A percentile compares a stretch with the other conserved stretches of the same genome.
Conservation (phyloP, 1,140 invertebrate genomes). For the Schlechtendalia chinensis region DNA sequence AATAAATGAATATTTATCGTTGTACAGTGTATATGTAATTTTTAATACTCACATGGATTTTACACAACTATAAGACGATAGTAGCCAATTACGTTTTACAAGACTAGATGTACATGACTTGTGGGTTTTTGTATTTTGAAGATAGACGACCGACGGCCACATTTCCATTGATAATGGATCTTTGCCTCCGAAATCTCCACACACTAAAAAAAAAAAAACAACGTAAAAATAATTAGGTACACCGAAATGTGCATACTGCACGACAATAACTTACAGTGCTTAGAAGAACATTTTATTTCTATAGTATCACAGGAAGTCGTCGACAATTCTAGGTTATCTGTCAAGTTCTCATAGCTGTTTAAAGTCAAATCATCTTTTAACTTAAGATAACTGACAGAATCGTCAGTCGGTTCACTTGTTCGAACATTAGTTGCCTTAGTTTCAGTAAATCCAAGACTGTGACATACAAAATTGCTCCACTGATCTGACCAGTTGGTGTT, state of each 20-base stretch:
- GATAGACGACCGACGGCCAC: conserved; percentile 62
- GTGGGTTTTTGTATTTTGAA: conserved; percentile 60
- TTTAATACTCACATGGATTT: conserved; percentile 56
- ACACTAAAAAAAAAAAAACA: conserved; percentile 47
- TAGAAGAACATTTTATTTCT: conserved; percentile 58
- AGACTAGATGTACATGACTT: conserved; percentile 63
- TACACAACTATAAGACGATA: conserved; percentile 64
- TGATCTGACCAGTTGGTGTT: conserved; percentile 60
- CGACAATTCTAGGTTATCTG: conserved; percentile 57
- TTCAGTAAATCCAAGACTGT: conserved; percentile 60
- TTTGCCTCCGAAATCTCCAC: conserved; percentile 59
- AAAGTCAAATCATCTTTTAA: conserved; percentile 56
- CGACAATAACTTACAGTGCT: conserved; percentile 9
- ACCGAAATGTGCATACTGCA: not conserved
- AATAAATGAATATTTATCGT: not conserved
- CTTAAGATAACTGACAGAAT: conserved; percentile 55
- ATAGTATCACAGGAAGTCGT: conserved; percentile 59
- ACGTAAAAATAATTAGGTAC: not conserved
- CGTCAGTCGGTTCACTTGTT: conserved; percentile 9
- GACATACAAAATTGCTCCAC: conserved; percentile 61
- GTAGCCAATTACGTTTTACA: conserved; percentile 61
- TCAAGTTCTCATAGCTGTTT: conserved; percentile 54
- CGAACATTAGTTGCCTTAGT: conserved; percentile 54
- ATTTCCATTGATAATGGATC: conserved; percentile 57
- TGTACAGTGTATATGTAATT: no score